A percentile compares a stretch with the other conserved stretches of the same genome.
These are phyloP conservation scores for Caenorhabditis zanzibari DNA, from an alignment of 2,888 invertebrate species.

Conservation along the genomic window DNA sequence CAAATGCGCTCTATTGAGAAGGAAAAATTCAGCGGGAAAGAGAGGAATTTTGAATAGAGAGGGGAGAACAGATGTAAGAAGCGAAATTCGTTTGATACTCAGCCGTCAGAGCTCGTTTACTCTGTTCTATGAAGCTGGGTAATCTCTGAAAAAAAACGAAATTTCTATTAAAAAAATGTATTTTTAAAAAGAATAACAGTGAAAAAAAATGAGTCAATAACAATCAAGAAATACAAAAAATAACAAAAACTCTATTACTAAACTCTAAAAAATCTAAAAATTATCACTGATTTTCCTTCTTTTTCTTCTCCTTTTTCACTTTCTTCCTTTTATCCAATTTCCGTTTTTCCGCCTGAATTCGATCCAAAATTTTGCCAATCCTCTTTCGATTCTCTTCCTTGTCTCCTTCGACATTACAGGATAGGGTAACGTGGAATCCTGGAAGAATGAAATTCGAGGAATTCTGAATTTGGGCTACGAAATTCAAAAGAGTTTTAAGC, in stretches of 20 bases:
- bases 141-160: too few species aligned
- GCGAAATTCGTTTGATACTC: not conserved
- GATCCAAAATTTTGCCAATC: conserved; percentile 64
- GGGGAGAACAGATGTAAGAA: not conserved
- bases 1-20: too few species aligned
- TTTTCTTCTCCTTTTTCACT: conserved; percentile 9
- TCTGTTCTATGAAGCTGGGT: too few species aligned
- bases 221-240: too few species aligned
- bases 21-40: not conserved
- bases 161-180: too few species aligned
- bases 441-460: conserved; percentile 4
- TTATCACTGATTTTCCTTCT: not conserved
- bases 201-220: not conserved
- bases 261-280: not conserved
- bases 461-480: not conserved
- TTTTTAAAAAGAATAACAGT: too few species aligned
- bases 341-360: conserved; percentile 57
- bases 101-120: too few species aligned
- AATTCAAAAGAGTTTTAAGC: not conserved
- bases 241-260: too few species aligned
- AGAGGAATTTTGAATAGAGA: not conserved
- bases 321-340: conserved; percentile 27
- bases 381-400: conserved; percentile 61
- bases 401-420: conserved; percentile 58
- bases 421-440: conserved; percentile 72